These are phyloP conservation scores for Pan troglodytes DNA, from an alignment of 2,113 vertebrate species.

Conservation along the genomic window DNA sequence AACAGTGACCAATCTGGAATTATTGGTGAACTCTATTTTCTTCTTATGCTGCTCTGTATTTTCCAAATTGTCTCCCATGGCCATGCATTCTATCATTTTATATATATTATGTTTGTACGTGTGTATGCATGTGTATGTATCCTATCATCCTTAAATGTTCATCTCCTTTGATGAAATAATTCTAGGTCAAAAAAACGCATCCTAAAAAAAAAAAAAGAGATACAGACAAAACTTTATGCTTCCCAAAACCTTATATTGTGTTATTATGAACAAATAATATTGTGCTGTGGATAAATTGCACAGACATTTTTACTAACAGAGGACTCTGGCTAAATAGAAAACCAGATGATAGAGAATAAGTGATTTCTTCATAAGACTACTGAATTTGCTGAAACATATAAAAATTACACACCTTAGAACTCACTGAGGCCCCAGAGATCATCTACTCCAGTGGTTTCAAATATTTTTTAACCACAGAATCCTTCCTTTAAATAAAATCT, in stretches of 20 bases:
- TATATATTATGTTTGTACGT: not conserved
- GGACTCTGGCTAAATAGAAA: slow-evolving; percentile 33
- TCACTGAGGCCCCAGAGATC: not conserved
- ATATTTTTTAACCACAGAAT: not conserved
- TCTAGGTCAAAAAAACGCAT: not conserved
- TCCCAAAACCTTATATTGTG: not conserved
- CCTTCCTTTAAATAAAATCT: slow-evolving; percentile 18
- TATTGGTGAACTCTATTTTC: not conserved
- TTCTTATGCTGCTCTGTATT: not conserved
- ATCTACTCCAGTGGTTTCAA: slow-evolving; percentile 1
- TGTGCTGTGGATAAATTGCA: not conserved
- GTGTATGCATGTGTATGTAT: not conserved
- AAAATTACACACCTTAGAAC: not conserved
- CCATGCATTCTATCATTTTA: not conserved
- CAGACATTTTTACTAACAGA: slow-evolving; percentile 14
- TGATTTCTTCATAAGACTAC: not conserved
- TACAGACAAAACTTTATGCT: not conserved
- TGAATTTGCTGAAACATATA: slow-evolving; percentile 23
- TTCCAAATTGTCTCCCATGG: not conserved
- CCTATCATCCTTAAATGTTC: not conserved
- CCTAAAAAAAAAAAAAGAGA: not conserved
- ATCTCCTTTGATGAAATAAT: not conserved
- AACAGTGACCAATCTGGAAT: not conserved
- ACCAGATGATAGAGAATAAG: not conserved
- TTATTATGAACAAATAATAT: not conserved